Base-by-base conservation (phyloP, 2,113 vertebrate genomes). In the Odocoileus virginianus region DNA sequence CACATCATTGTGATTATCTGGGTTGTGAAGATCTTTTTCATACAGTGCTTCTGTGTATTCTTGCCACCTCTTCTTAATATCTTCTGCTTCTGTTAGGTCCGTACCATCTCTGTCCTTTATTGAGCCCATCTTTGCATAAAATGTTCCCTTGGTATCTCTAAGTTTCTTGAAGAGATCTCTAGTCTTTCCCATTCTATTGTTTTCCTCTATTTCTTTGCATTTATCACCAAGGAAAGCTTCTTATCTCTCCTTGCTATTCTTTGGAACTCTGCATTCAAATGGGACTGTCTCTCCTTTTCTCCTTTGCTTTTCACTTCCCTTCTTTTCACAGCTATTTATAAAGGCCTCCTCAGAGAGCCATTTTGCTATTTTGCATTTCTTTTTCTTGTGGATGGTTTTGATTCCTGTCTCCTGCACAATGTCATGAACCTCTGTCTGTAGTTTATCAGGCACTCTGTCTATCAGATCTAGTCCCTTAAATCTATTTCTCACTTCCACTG, bases 361-460 rank as follows among this genome's bases (percentile, higher is more conserved):
- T 64, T 64, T 64, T 33, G 7, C 30, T 30, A 8, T 61, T 33
- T 33, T 33, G 15, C 15, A 33, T 61, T 16, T 33, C 30, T 33
- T 33, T 61, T 33, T 33, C 60, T 33, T 33, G 14, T 3, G 60
- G 28, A 33, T 61, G 14, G 14, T 61, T 30, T 61, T 61, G 60
- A 61, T 33, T 30, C 28, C 30, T 64, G 15, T 14, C 7, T 64
- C 30, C 30, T 17, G 6, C 17, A 33, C 30, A 64, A 17, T 64
- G 61, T 33, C 30, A 64, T 0, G 6, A 33, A 17, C 30, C 15
- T 64, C 6, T 0, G 0, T 64, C 33, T 30, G 3, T 33, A 8
- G 30, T 33, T 64, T 30, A 33, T 64, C 15, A 64, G 61, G 1
- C 30, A 33, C 61, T 33, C 30, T 61, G 60, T 14, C 60, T 64